Base-by-base conservation (phyloP, 2,797 vertebrate genomes). In the Pseudochirops cupreus region DNA sequence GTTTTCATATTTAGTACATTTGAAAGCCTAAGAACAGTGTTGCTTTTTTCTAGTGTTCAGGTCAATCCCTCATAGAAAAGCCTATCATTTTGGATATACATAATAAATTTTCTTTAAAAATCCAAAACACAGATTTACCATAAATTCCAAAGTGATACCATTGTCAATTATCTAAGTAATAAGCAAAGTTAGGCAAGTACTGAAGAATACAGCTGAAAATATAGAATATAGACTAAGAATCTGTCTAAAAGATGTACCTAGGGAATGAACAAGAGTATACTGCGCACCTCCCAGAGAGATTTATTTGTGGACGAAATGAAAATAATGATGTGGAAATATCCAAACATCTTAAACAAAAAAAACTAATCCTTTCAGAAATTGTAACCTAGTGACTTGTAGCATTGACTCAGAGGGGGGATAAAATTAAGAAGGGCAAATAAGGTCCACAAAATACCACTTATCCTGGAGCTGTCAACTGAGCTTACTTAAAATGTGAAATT, bases 361-460 rank as follows among this genome's bases (percentile, higher is more conserved):
- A 50, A 53, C n/a, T 14, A n/a, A 94, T 46, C 3, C 50, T 96
- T 95, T 97, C 89, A 92, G 56, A 53, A 97, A 92, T 62, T 87
- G 18, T 31, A 59, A 92, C 57, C 53, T 67, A 74, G 50, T 12
- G 52, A 52, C 95, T 55, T 55, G 54, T 55, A 55, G 2, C 16
- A 55, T 58, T 87, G 74, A 87, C 92, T 91, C 92, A 12, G 52
- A 54, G 52, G 92, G 82, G 2, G 21, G 56, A 93, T 92, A 56
- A 96, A 90, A 18, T 14, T 59, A 67, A 93, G 56, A 93, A 92
- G 11, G 29, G 59, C 56, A 90, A 92, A 74, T 62, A 28, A 56
- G 92, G 97, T 33, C 57, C 31, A 11, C 21, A 95, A 94, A 95
- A 94, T 93, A 95, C 59, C 95, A 95, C 74, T 96, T 96, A 96